Percentiles rank a stretch among this genome's conserved stretches.
Evolutionary conservation across 2,888 invertebrate species (phyloP).

Genomic region (Trissolcus japonicus): DNA sequence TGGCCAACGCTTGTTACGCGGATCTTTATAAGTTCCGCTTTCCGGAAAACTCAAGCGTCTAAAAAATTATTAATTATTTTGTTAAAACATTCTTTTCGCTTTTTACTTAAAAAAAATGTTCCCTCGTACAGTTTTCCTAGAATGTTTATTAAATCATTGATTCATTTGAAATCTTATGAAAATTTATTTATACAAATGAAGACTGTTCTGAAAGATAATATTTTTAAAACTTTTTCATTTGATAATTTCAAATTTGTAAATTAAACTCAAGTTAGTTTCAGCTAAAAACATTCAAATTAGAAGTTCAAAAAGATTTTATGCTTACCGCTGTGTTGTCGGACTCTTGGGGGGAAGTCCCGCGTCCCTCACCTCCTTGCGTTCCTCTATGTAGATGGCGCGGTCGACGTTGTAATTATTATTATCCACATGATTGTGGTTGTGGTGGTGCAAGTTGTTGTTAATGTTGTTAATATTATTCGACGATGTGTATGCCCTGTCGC

Average conservation of each 20-base stretch:
- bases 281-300: background rate
- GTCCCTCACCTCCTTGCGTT: conserved; percentile 71
- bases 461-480: conserved; percentile 67
- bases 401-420: conserved; percentile 68
- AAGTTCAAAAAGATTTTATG: background rate
- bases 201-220: too few relatives aligned
- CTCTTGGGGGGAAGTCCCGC: conserved; percentile 87
- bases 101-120: background rate
- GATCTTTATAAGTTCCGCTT: conserved; percentile 73
- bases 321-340: conserved; percentile 84
- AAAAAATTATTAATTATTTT: conserved; percentile 68
- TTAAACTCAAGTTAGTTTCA: conserved; percentile 1
- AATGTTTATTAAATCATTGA: background rate
- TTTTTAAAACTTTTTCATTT: too few relatives aligned
- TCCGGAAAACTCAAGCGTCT: conserved; percentile 77
- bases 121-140: background rate
- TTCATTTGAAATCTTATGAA: too few relatives aligned
- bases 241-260: too few relatives aligned
- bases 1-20: conserved; percentile 75
- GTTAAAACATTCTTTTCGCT: conserved; percentile 5
- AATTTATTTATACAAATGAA: too few relatives aligned
- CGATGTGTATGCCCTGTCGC: conserved; percentile 67
- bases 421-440: conserved; percentile 57
- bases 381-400: conserved; percentile 72
- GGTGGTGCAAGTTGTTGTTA: conserved; percentile 60